These are phyloP conservation scores for Diplodus puntazzo DNA, from an alignment of 2,797 vertebrate species.

Conservation along the genomic window DNA sequence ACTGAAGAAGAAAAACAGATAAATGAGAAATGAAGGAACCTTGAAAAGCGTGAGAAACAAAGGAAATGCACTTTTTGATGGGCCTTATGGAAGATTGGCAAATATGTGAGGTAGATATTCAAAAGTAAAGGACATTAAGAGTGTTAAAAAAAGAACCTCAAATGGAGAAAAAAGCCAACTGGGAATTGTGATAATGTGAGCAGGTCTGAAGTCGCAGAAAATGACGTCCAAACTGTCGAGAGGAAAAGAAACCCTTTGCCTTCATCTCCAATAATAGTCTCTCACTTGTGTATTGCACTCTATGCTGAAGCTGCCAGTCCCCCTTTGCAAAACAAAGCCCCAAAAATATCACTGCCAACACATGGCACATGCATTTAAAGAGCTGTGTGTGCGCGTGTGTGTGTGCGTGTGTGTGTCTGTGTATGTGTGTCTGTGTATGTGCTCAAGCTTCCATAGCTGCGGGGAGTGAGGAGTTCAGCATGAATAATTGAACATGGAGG, in stretches of 20 bases:
- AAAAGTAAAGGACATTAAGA: conserved; percentile 24
- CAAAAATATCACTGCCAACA: conserved; percentile 78
- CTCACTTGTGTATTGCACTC: conserved; percentile 61
- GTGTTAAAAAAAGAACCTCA: conserved; percentile 13
- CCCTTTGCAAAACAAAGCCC: conserved; percentile 74
- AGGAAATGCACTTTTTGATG: conserved; percentile 32
- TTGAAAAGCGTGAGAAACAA: conserved; percentile 47
- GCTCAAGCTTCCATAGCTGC: conserved; percentile 66
- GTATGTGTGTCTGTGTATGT: conserved; percentile 30
- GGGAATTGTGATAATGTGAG: conserved; percentile 44
- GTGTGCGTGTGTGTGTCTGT: conserved; percentile 24
- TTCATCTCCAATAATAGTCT: conserved; percentile 78
- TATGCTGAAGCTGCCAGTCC: conserved; percentile 70
- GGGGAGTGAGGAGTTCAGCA: conserved; percentile 74
- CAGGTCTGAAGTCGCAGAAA: conserved; percentile 43
- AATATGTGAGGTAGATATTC: background rate
- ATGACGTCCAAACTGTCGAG: conserved; percentile 48
- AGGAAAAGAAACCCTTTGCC: conserved; percentile 58
- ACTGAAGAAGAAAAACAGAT: conserved; percentile 46
- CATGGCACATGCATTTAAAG: conserved; percentile 74
- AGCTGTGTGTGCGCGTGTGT: conserved; percentile 15
- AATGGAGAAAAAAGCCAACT: conserved; percentile 8
- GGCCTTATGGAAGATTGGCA: conserved; percentile 18
- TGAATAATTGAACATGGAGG: conserved; percentile 78
- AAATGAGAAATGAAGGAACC: conserved; percentile 49